Evolutionary conservation across 2,797 vertebrate genomes (phyloP), one percentile per base, ranked within the genome.

Genomic region (Agapornis canus): DNA sequence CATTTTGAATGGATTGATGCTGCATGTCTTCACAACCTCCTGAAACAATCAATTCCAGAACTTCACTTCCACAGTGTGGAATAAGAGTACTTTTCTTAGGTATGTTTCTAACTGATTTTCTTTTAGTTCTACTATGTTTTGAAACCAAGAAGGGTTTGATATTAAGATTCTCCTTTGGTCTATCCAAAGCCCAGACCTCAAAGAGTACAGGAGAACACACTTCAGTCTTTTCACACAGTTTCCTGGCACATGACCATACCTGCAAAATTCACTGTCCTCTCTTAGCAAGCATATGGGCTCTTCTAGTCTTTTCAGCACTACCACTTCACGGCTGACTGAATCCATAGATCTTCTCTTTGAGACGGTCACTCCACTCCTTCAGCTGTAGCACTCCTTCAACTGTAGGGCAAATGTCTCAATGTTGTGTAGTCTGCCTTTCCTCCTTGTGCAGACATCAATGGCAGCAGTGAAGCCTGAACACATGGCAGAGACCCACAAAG

Each of bases 121-220:
- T 51, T 51, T 56, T 37, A 2, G 0, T 64, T 82, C 31, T 57
- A 39, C 42, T 66, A 80, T 89, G 37, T 35, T 91, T 80, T 71
- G 93, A 75, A 82, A 82, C 31, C 32, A 70, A 48, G 32, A 48
- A 10, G 5, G 15, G 4, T 37, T 57, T 52, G 56, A 40, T 16
- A 48, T 73, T 29, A 80, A 80, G 90, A 69, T 27, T 4, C 3
- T 80, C 5, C 60, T 95, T 85, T 82, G 57, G 48, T 92, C 64
- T 64, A 68, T 17, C 56, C 63, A 86, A 82, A 89, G 48, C 64
- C 60, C 51, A 93, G 68, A 85, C 47, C 37, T 90, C 71, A 64
- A 56, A 66, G 71, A 84, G 52, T 54, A 68, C 45, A 31, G n/a
- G 60, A 75, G 0, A 0, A 39, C 8, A 52, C 10, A 4, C 10